Evolutionary conservation across 2,888 invertebrate genomes (phyloP), one percentile per base, ranked within the genome.

Genomic region (Macrosoma leucophasiata): DNA sequence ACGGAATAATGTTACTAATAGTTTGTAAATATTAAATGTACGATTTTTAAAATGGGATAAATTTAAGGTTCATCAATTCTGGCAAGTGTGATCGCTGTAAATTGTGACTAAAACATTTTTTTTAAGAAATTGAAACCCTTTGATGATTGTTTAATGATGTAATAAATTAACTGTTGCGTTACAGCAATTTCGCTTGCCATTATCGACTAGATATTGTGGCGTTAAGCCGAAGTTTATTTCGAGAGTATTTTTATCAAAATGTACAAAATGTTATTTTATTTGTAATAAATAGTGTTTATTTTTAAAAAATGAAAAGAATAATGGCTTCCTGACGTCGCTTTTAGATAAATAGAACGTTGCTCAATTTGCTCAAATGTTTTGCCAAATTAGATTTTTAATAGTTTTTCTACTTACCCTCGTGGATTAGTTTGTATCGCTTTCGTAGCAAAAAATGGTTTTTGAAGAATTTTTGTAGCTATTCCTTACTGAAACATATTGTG

Each of bases 311-410:
- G n/a, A n/a, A n/a, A n/a, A n/a, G 42, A 51, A 46, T 46, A 43
- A 50, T 43, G 45, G 61, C 60, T 70, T 72, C 58, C 62, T 53
- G 47, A 47, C 32, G 43, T 52, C 50, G 71, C 68, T 70, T 72
- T 44, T 67, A 59, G 58, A 33, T 39, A 55, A 51, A 43, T 43
- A 39, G 55, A 62, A 73, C 62, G 64, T 69, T 72, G 75, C 76
- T 77, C 73, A 76, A 78, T 61, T 73, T 73, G 75, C 71, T 75
- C 73, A 74, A n/a, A 77, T 78, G 43, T 66, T 75, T 78, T 79
- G 79, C 79, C 48, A 55, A 50, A 46, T 5, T 7, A 17, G 4
- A 17, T 17, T 17, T 17, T 17, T 17, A 17, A 5, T 17, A 17
- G 17, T 17, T 17, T 17, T 25, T 18, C 25, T 29, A 29, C 14